These are phyloP conservation scores for Drosophila fuyamai DNA, from an alignment of 1,140 invertebrate species.

Conservation along the genomic window DNA sequence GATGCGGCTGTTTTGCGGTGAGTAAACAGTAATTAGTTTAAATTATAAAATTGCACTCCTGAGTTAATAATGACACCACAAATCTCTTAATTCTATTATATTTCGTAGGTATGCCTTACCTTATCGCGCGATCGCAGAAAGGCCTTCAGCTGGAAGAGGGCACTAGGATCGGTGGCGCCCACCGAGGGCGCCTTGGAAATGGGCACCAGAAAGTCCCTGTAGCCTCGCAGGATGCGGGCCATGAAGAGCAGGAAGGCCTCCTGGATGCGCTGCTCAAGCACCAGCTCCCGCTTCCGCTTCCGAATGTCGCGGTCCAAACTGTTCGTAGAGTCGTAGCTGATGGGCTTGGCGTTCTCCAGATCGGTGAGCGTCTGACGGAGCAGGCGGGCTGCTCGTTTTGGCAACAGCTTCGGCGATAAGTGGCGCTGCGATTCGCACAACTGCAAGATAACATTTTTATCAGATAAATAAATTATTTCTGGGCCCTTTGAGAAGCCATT, in stretches of 20 bases:
- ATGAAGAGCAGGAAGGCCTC: conserved; percentile 99
- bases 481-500: neutral
- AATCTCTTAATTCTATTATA: no score
- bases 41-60: no score
- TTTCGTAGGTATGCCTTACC: conserved; percentile 63
- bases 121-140: conserved; percentile 88
- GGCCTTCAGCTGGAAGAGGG: conserved; percentile 97
- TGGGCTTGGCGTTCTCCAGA: conserved; percentile 86
- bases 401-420: conserved; percentile 93
- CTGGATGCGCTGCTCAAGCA: conserved; percentile 96
- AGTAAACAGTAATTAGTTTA: no score
- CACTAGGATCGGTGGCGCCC: conserved; percentile 96
- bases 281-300: conserved; percentile 88
- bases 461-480: neutral
- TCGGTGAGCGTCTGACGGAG: conserved; percentile 90
- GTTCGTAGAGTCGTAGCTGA: conserved; percentile 86
- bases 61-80: no score
- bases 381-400: conserved; percentile 93
- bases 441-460: conserved; percentile 84
- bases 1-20: conserved; percentile 87
- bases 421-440: conserved; percentile 94
- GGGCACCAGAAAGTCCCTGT: conserved; percentile 94
- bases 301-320: conserved; percentile 87
- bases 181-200: conserved; percentile 97
- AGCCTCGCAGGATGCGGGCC: conserved; percentile 96